Evolutionary conservation across 2,113 vertebrate genomes (phyloP).

Genomic region (Thalassarche chlororhynchos): DNA sequence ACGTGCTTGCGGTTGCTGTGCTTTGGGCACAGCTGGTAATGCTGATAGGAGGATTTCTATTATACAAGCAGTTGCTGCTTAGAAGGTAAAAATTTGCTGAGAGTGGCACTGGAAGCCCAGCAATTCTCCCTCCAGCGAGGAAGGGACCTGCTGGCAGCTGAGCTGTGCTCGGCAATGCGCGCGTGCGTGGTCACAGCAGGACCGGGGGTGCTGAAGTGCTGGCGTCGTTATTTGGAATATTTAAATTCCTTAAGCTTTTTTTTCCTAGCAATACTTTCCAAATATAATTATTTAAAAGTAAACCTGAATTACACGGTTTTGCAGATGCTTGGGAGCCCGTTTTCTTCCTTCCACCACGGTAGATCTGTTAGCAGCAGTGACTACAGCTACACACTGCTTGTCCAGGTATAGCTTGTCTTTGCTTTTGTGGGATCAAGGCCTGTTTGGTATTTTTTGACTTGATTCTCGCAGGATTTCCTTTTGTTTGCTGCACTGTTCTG

Average conservation of each 20-base stretch:
- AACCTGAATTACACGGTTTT: background rate
- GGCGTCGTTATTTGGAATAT: background rate
- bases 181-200: background rate
- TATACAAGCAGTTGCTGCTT: background rate
- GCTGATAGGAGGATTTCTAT: background rate
- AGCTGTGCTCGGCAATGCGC: rapidly evolving
- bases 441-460: background rate
- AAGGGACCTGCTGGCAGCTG: rapidly evolving
- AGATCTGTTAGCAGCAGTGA: background rate
- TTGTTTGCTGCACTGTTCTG: background rate
- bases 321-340: background rate
- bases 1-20: background rate
- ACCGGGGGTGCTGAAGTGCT: background rate
- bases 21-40: constrained; percentile 8
- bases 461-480: background rate
- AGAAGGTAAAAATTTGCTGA: background rate
- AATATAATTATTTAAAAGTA: background rate
- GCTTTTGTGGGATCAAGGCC: background rate
- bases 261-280: background rate
- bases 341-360: rapidly evolving
- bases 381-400: background rate
- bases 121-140: background rate
- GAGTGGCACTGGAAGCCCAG: background rate
- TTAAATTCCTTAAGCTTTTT: background rate
- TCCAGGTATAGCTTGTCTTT: background rate